Conservation (phyloP, 2,113 vertebrate species). For the Macquaria ambigua region DNA sequence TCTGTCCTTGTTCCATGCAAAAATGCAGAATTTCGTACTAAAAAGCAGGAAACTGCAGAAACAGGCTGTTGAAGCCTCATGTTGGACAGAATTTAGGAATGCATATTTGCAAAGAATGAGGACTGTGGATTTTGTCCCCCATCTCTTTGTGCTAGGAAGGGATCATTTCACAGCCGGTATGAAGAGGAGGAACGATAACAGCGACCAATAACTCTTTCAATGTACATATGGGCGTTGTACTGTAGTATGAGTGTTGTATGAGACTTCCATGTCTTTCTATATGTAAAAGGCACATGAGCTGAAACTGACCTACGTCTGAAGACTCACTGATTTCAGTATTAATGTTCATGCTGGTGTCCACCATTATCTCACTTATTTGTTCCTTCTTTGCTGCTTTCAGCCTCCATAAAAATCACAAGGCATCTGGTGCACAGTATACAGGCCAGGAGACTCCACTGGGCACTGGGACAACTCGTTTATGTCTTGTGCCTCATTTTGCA, state of each 20-base stretch:
- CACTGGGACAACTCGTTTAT: background rate
- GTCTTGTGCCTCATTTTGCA: background rate
- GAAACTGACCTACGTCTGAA: background rate
- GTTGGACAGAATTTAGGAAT: background rate
- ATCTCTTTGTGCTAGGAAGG: background rate
- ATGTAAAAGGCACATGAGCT: background rate
- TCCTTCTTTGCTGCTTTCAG: background rate
- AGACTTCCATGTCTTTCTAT: background rate
- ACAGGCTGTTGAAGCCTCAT: too few species aligned
- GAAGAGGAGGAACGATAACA: background rate
- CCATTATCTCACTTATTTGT: background rate
- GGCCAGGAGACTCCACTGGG: background rate
- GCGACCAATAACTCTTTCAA: too few species aligned
- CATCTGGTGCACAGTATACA: background rate
- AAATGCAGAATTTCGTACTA: background rate
- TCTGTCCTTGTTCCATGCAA: background rate
- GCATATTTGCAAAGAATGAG: background rate
- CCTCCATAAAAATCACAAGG: constrained; percentile 7
- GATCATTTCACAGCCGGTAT: background rate
- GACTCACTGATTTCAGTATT: background rate
- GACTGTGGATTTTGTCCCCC: background rate
- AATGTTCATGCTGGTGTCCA: background rate
- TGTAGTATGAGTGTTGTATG: background rate
- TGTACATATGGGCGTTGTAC: too few species aligned
- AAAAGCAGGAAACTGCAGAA: background rate